Conservation (phyloP, 2,113 vertebrate genomes). For the Ctenodactylus gundi region DNA sequence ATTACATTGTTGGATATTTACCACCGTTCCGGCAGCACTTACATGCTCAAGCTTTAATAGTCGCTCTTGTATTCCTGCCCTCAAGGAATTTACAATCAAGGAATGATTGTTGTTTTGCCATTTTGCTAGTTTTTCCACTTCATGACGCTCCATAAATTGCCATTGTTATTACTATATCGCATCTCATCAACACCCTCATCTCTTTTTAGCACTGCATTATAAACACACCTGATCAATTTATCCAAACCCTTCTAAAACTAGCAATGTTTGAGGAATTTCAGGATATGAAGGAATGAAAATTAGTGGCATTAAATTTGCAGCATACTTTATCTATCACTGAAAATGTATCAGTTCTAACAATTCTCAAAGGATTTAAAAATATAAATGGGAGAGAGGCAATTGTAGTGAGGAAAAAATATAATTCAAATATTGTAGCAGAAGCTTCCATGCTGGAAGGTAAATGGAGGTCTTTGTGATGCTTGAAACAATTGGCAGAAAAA, state of each 20-base stretch:
- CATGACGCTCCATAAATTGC: not conserved
- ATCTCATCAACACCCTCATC: conserved; percentile 6
- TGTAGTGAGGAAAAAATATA: not conserved
- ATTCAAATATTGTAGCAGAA: not conserved
- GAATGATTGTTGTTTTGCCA: conserved; percentile 8
- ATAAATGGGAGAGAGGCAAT: not conserved
- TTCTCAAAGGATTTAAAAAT: conserved; percentile 33
- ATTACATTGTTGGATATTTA: not conserved
- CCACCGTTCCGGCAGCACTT: not conserved
- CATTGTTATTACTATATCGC: not conserved
- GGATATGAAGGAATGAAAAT: conserved; percentile 40
- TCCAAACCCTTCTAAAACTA: conserved; percentile 1
- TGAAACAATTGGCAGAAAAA: not conserved
- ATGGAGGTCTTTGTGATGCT: not conserved
- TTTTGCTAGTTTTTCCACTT: conserved; percentile 7
- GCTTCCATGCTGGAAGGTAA: accelerated
- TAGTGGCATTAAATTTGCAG: not conserved
- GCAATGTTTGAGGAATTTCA: not conserved
- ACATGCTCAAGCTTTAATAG: not conserved
- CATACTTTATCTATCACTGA: not conserved
- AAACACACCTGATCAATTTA: conserved; percentile 37
- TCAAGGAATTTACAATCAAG: not conserved
- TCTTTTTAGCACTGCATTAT: not conserved
- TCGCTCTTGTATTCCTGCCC: not conserved
- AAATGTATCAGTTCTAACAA: not conserved